Base-by-base conservation (phyloP, 2,113 vertebrate genomes). In the Tympanuchus pallidicinctus region DNA sequence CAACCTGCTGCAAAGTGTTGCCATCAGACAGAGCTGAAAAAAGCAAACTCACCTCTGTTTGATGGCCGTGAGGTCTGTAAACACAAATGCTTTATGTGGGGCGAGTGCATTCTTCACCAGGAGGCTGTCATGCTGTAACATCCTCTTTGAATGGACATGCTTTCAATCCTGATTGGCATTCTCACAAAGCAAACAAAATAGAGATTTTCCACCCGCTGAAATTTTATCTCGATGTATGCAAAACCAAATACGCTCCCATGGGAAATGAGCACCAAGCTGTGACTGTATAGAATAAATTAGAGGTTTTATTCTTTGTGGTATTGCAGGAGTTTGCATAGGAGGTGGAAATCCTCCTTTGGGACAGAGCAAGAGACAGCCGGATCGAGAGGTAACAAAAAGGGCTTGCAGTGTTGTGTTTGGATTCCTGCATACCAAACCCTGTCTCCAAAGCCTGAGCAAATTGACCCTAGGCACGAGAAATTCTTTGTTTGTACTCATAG, bases 241-340 rank as follows among this genome's bases (percentile, higher is more conserved):
- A 88, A 94, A 90, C 64, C 71, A 56, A 50, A 70, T 28, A 32
- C 0, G 2, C 71, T 85, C 85, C 93, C 72, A 1, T 63, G 93
- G 88, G 74, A 56, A 87, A 3, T 2, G 30, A 50, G 90, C 54
- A 88, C 82, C 67, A 73, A 82, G 82, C 82, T 72, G 34, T 48
- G 93, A 34, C 85, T 88, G 75, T 42, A 28, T 82, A 59, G 92
- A 79, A 66, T 34, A 90, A 94, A 91, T 50, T 67, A 88, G 69
- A 82, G 82, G n/a, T 65, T 95, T 92, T 83, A 89, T 86, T 90
- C 72, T 59, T 43, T 28, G 9, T 76, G 45, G 89, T 88, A 56
- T 9, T 34, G 61, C 47, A 54, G 70, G n/a, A 84, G 83, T 59
- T 4, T 56, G 57, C 63, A 67, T n/a, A 56, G 90, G 54, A 71